Base-by-base conservation (phyloP, 2,797 vertebrate genomes). In the Crocidura indochinensis region DNA sequence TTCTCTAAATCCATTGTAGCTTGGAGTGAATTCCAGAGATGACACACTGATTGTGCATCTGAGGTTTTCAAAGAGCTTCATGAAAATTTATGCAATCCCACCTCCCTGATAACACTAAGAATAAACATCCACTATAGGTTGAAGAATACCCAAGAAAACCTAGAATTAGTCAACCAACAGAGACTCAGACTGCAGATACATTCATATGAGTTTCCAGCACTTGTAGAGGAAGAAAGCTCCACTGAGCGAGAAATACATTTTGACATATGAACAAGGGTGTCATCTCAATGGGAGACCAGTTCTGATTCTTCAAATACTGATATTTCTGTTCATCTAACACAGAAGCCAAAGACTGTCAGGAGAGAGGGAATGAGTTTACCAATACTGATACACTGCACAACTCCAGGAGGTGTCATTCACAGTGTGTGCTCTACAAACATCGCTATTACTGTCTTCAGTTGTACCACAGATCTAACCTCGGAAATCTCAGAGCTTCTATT, bases 81-180 rank as follows among this genome's bases (percentile, higher is more conserved):
- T 22, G 29, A 31, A 31, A 56, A 85, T 74, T 27, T 56, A 75
- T 75, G 51, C 22, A 56, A 49, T 53, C 71, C 85, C 69, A 56
- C 27, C n/a, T 75, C 87, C 17, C 73, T 51, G 26, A 53, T 44
- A 79, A 29, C 20, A 78, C 62, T 11, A 84, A 64, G 38, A 56
- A 67, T 10, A 81, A 69, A 82, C 8, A 46, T 19, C 71, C 51
- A 79, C 29, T 91, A 46, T 75, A 51, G 71, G 76, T 9, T 92
- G 53, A 53, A 87, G 85, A 77, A 65, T 38, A 60, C 20, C n/a
- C 60, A 11, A 29, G 29, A 86, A 84, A 49, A 90, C 75, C 29
- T 44, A 75, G 46, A 73, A 79, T 73, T 69, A 65, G 77, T 74
- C 53, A 60, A 14, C 17, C 8, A 10, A 47, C 44, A 8, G 71